Percentiles rank a stretch among this genome's conserved stretches.
phyloP scores from a whole-genome alignment of 2,113 vertebrate genomes.

The Salvator merianae region DNA sequence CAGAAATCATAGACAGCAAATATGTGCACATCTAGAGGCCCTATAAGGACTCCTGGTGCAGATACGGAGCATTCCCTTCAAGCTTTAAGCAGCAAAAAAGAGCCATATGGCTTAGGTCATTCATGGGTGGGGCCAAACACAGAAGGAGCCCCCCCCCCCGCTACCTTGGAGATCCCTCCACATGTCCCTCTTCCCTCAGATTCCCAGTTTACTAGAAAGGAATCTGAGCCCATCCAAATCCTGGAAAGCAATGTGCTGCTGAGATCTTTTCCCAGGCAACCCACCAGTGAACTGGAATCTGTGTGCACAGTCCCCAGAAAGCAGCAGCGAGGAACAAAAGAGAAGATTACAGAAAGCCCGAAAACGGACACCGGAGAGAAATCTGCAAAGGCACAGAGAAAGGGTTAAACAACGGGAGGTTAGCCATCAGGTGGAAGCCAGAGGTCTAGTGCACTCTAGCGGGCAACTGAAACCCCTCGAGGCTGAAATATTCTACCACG shows the following conservation, averaged over 20 bases:
- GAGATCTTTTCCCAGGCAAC: background rate
- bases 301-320: background rate
- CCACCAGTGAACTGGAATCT: background rate
- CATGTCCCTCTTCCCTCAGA: background rate
- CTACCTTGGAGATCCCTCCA: too few species aligned
- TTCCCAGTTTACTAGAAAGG: fast-evolving
- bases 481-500: background rate
- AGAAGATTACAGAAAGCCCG: constrained; percentile 35
- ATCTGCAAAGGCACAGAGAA: constrained; percentile 53
- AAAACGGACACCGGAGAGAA: constrained; percentile 45
- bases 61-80: too few species aligned
- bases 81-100: too few species aligned
- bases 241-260: background rate
- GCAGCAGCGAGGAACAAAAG: background rate
- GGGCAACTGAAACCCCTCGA: too few species aligned
- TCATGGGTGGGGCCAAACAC: too few species aligned
- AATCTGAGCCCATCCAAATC: background rate
- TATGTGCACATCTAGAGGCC: too few species aligned
- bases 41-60: too few species aligned
- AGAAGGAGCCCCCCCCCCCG: background rate
- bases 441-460: constrained; percentile 55
- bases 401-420: constrained; percentile 18
- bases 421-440: constrained; percentile 47
- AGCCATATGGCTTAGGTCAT: too few species aligned
- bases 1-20: too few species aligned